These are phyloP conservation scores for Gopherus evgoodei DNA, from an alignment of 2,113 vertebrate genomes.

Conservation along the genomic window DNA sequence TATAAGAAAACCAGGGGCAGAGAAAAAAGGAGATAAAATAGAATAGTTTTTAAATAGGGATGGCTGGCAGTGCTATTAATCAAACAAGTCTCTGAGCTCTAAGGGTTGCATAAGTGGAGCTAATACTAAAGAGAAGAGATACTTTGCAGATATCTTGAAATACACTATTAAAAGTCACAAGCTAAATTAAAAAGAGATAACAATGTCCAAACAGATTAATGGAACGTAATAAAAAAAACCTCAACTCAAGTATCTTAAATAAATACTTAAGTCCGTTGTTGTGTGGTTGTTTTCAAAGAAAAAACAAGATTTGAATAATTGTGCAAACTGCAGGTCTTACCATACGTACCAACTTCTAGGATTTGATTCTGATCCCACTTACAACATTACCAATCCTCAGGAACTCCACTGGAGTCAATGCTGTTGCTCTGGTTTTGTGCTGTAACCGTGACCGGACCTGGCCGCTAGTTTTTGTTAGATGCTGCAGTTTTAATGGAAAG, in stretches of 20 bases:
- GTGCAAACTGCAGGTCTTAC: slow-evolving; percentile 2
- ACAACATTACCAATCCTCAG: background rate
- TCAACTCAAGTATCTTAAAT: background rate
- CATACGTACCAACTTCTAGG: background rate
- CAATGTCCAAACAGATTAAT: slow-evolving; percentile 64
- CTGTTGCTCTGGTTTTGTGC: background rate
- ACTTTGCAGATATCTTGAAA: slow-evolving; percentile 21
- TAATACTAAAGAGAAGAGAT: slow-evolving; percentile 15
- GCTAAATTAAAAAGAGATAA: slow-evolving; percentile 47
- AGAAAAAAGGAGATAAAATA: slow-evolving; percentile 30
- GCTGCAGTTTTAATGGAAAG: background rate
- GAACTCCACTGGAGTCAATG: background rate
- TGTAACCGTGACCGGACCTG: background rate
- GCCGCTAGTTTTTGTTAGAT: background rate
- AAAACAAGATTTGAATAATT: background rate
- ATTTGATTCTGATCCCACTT: slow-evolving; percentile 12
- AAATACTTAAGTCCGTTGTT: background rate
- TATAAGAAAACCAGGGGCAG: slow-evolving; percentile 32
- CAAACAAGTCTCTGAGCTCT: slow-evolving; percentile 43
- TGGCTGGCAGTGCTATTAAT: slow-evolving; percentile 70
- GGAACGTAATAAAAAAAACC: background rate
- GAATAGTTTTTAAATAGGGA: slow-evolving; percentile 66
- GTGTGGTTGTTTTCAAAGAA: background rate
- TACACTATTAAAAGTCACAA: background rate
- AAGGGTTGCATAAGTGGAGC: background rate